phyloP scores from a whole-genome alignment of 2,888 invertebrate genomes.

The Melieria crassipennis region DNA sequence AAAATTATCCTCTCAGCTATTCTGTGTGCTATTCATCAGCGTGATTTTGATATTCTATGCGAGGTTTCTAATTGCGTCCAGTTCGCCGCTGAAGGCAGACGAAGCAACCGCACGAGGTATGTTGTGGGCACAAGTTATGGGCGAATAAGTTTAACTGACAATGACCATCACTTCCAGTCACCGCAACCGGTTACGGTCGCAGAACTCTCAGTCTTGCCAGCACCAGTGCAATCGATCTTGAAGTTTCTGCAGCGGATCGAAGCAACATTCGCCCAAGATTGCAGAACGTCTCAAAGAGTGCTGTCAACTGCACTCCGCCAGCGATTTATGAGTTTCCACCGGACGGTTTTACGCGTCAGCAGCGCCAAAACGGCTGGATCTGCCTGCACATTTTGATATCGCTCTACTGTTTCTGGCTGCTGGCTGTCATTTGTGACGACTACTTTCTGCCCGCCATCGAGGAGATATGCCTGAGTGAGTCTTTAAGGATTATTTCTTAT shows the following conservation, averaged over 20 bases:
- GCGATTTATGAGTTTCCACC: slow-evolving; percentile 86
- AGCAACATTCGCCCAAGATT: background rate
- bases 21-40: too few species aligned
- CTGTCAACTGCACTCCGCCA: slow-evolving; percentile 76
- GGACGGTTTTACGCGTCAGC: slow-evolving; percentile 77
- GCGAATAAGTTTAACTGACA: too few species aligned
- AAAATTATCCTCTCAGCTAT: too few species aligned
- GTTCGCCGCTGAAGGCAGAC: too few species aligned
- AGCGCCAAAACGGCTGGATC: slow-evolving; percentile 74
- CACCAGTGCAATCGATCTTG: slow-evolving; percentile 13
- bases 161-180: too few species aligned
- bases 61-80: too few species aligned
- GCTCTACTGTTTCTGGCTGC: slow-evolving; percentile 80
- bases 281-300: background rate
- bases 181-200: too few species aligned
- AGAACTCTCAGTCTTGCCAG: slow-evolving; percentile 6
- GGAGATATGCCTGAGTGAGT: slow-evolving; percentile 67
- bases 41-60: too few species aligned
- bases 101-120: too few species aligned
- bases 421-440: slow-evolving; percentile 92
- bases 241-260: slow-evolving; percentile 1
- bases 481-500: background rate
- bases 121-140: too few species aligned
- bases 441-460: slow-evolving; percentile 93
- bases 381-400: slow-evolving; percentile 48